phyloP scores from a whole-genome alignment of 2,797 vertebrate genomes.

The Bufotes viridis region DNA sequence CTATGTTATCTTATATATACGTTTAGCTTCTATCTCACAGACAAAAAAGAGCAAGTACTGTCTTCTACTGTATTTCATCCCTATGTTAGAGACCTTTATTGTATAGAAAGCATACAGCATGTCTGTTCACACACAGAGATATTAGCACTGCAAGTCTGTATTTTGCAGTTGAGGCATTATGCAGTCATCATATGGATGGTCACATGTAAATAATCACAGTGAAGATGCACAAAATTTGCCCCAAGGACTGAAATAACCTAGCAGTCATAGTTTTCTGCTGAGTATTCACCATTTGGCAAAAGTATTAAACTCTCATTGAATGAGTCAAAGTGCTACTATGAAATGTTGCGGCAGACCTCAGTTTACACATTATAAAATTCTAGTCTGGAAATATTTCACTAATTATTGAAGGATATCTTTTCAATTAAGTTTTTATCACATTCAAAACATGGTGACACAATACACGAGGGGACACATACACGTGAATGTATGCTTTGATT shows the following conservation, averaged over 20 bases:
- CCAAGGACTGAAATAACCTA: not conserved
- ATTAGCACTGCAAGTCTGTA: no score
- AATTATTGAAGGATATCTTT: not conserved
- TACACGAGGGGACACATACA: not conserved
- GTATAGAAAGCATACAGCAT: no score
- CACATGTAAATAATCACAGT: not conserved
- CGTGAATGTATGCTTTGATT: not conserved
- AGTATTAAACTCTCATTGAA: not conserved
- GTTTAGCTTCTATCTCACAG: no score
- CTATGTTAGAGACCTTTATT: no score
- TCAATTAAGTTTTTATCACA: constrained; percentile 30
- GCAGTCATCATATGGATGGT: not conserved
- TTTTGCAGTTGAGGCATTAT: not conserved
- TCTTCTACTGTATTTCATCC: no score
- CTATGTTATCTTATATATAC: no score
- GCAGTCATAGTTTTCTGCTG: not conserved
- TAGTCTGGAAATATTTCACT: not conserved
- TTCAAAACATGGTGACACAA: constrained; percentile 10
- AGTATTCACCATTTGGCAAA: not conserved
- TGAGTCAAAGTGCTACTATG: not conserved
- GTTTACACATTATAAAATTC: not conserved
- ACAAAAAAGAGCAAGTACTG: no score
- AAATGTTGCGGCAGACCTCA: not conserved
- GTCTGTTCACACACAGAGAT: no score
- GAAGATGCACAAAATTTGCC: not conserved